These are phyloP conservation scores for Passer montanus DNA, from an alignment of 2,113 vertebrate genomes.

Conservation along the genomic window DNA sequence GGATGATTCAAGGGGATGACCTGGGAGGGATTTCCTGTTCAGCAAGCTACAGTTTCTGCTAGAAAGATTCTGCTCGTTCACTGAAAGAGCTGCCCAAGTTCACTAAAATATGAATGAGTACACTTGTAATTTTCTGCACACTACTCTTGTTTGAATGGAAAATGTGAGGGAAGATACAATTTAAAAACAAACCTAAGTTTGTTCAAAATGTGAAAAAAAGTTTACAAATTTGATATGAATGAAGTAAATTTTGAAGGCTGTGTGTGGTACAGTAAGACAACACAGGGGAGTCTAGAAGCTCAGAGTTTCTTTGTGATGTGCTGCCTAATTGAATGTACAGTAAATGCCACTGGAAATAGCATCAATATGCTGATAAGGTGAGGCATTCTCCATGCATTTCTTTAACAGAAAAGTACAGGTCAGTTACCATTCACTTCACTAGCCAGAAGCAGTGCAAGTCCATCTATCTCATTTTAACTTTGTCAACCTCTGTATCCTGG, in stretches of 20 bases:
- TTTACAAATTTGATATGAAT: not conserved
- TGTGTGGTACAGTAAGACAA: not conserved
- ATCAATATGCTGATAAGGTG: not conserved
- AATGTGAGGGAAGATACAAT: not conserved
- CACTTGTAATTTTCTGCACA: not conserved
- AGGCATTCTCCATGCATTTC: not conserved
- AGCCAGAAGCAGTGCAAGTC: not conserved
- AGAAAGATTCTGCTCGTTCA: not conserved
- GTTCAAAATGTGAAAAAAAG: not conserved
- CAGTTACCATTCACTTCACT: not conserved
- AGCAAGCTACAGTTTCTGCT: not conserved
- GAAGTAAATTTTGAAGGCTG: not conserved
- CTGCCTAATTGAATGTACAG: not conserved
- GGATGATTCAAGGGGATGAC: not conserved
- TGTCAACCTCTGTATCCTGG: not conserved
- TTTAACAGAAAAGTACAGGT: not conserved
- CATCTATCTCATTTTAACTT: not conserved
- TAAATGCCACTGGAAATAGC: not conserved
- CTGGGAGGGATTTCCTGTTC: not conserved
- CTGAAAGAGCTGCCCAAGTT: not conserved
- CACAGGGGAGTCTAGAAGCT: fast-evolving
- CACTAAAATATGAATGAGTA: not conserved
- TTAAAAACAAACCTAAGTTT: not conserved
- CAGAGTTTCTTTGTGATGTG: not conserved
- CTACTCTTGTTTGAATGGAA: not conserved